Evolutionary conservation across 2,888 invertebrate genomes (phyloP), one percentile per base, ranked within the genome.

Genomic region (Serripes groenlandicus): DNA sequence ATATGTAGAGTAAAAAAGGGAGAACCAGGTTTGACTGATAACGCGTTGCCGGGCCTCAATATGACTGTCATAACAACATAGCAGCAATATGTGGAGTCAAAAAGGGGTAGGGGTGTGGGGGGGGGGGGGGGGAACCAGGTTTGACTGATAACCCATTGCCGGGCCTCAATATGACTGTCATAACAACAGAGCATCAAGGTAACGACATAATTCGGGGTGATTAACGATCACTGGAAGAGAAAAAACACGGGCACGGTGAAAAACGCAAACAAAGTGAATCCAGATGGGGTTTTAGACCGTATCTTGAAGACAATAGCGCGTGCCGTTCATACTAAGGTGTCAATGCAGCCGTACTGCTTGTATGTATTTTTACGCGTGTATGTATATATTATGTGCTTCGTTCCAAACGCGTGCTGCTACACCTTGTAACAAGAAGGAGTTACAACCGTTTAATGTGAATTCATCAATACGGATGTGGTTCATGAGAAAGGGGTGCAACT

Each of bases 261-360:
- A 66, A 66, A 66, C 37, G 26, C 66, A 23, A 23, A 42, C 42
- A 66, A 66, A 66, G 34, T 42, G 42, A 5, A 34, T 66, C 66
- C 66, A 66, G 66, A 66, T 66, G 64, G 26, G 23, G 66, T 9
- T 66, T 66, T 66, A 66, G 66, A 66, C 66, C 26, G 42, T 66
- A 66, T 66, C 66, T 37, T 23, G 66, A 42, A 66, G 66, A 66
- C 66, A 66, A 66, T 42, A 66, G 66, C 66, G 66, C 66, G 66
- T 66, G 66, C 66, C 66, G 28, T 7, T n/a, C 66, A 66, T 66
- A 28, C 66, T 66, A 30, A 42, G 42, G 42, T 66, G 66, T 66
- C 66, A 66, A n/a, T 66, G 66, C 42, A 42, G n/a, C n/a, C n/a
- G n/a, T n/a, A n/a, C n/a, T n/a, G n/a, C n/a, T n/a, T n/a, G n/a